Evolutionary conservation across 2,888 invertebrate genomes (phyloP).

Genomic region (Oscheius myriophilus): DNA sequence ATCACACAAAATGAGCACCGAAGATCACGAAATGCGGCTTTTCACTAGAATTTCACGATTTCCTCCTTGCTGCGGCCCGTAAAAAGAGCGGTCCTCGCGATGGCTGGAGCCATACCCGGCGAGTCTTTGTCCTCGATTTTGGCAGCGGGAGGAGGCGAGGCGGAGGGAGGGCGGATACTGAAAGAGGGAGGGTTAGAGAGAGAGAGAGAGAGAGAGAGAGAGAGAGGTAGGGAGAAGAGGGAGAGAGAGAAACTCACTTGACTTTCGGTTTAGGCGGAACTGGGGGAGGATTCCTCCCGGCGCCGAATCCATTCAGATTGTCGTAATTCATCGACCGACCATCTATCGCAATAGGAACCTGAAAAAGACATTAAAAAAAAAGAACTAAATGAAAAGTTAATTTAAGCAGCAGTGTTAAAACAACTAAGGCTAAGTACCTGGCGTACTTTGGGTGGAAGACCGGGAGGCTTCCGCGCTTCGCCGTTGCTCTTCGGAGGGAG

Average conservation of each 20-base stretch:
- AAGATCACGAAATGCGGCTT: background rate
- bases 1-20: slow-evolving; percentile 11
- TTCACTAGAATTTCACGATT: slow-evolving; percentile 43
- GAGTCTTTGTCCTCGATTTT: slow-evolving; percentile 22
- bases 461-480: slow-evolving; percentile 39
- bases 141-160: slow-evolving; percentile 28
- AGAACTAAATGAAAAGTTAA: no score
- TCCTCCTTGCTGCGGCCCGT: slow-evolving; percentile 39
- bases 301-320: slow-evolving; percentile 54
- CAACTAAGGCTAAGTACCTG: slow-evolving; percentile 1
- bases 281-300: slow-evolving; percentile 47
- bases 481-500: slow-evolving; percentile 32
- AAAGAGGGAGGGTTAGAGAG: background rate
- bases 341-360: slow-evolving; percentile 46
- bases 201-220: background rate
- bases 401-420: background rate
- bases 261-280: slow-evolving; percentile 67
- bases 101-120: slow-evolving; percentile 18
- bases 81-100: slow-evolving; percentile 38
- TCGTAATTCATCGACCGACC: slow-evolving; percentile 48
- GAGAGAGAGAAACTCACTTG: slow-evolving; percentile 36
- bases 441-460: slow-evolving; percentile 47
- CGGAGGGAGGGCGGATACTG: slow-evolving; percentile 17
- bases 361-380: no score
- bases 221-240: background rate